Evolutionary conservation across 2,888 invertebrate genomes (phyloP).

Genomic region (Tiphia femorata): DNA sequence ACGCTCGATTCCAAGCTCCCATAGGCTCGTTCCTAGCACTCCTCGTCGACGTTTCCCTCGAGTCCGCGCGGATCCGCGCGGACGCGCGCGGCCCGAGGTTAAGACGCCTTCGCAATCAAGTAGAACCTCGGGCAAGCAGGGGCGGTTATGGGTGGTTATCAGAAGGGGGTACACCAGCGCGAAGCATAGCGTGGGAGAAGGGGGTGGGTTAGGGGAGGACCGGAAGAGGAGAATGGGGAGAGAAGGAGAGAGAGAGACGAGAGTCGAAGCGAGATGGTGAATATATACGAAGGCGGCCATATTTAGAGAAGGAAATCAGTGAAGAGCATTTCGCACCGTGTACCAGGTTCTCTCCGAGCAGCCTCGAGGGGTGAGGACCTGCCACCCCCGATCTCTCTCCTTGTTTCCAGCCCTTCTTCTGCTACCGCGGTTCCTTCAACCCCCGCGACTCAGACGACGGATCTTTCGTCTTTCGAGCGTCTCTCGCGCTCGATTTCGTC

Average conservation of each 20-base stretch:
- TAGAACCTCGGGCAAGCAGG: slow-evolving; percentile 68
- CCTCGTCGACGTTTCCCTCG: slow-evolving; percentile 13
- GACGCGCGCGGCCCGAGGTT: slow-evolving; percentile 57
- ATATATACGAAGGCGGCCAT: slow-evolving; percentile 60
- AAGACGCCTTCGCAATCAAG: slow-evolving; percentile 69
- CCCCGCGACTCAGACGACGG: too few species aligned
- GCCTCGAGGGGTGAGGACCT: too few species aligned
- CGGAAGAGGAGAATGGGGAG: slow-evolving; percentile 22
- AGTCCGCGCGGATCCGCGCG: slow-evolving; percentile 56
- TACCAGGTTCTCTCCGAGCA: slow-evolving; percentile 23
- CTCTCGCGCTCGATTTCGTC: too few species aligned
- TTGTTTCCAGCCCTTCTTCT: too few species aligned
- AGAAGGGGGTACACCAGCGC: slow-evolving; percentile 43
- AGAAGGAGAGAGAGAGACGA: slow-evolving; percentile 35
- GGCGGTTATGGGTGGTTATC: slow-evolving; percentile 66
- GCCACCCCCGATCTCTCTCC: too few species aligned
- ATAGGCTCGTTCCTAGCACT: slow-evolving; percentile 42
- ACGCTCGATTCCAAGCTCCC: slow-evolving; percentile 28
- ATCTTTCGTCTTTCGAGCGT: too few species aligned
- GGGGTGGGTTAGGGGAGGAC: slow-evolving; percentile 12
- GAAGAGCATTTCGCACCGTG: slow-evolving; percentile 61
- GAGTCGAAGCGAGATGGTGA: slow-evolving; percentile 20
- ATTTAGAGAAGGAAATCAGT: slow-evolving; percentile 68
- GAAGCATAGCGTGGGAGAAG: slow-evolving; percentile 15
- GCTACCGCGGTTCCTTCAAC: too few species aligned